A percentile compares a stretch with the other conserved stretches of the same genome.
phyloP scores from a whole-genome alignment of 2,888 invertebrate genomes.

The Limulus polyphemus region DNA sequence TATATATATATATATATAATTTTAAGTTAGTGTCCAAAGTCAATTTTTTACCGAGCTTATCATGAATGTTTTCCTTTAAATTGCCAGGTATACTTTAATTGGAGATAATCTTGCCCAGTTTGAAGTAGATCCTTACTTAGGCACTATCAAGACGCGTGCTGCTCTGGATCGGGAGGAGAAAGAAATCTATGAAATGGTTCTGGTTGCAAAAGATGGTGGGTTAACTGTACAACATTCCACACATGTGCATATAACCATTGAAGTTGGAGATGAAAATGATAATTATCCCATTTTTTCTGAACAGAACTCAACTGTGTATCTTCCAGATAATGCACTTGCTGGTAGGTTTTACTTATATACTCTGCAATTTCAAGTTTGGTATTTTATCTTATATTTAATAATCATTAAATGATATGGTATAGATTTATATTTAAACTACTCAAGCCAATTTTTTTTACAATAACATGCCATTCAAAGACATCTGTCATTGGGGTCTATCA shows the following conservation, averaged over 20 bases:
- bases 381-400: too few species aligned
- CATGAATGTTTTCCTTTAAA: too few species aligned
- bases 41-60: too few species aligned
- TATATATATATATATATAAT: too few species aligned
- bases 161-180: slow-evolving; percentile 67
- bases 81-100: slow-evolving; percentile 51
- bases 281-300: slow-evolving; percentile 44
- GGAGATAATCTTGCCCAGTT: slow-evolving; percentile 59
- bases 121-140: slow-evolving; percentile 60
- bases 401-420: too few species aligned
- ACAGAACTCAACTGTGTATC: slow-evolving; percentile 60
- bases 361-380: too few species aligned
- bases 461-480: too few species aligned
- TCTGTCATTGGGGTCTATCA: too few species aligned
- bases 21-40: too few species aligned
- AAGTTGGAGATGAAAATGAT: slow-evolving; percentile 38
- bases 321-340: slow-evolving; percentile 63
- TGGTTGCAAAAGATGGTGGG: slow-evolving; percentile 79
- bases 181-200: slow-evolving; percentile 59
- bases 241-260: slow-evolving; percentile 59
- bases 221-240: slow-evolving; percentile 69
- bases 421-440: too few species aligned
- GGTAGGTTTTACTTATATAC: slow-evolving; percentile 40
- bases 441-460: too few species aligned
- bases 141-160: slow-evolving; percentile 59